A percentile compares a stretch with the other conserved stretches of the same genome.
Evolutionary conservation across 2,113 vertebrate genomes (phyloP).

Genomic region (Dunckerocampus dactyliophorus): DNA sequence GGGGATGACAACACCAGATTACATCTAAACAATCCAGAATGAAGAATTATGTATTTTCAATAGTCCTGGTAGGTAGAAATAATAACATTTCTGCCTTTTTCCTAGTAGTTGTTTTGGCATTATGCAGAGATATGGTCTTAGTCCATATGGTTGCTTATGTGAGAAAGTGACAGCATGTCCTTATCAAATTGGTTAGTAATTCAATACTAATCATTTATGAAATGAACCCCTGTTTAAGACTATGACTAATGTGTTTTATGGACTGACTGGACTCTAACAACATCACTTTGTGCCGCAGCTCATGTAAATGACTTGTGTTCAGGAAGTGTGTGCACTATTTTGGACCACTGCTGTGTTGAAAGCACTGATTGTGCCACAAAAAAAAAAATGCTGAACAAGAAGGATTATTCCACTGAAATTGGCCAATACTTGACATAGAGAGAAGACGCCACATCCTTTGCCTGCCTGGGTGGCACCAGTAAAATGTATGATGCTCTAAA

Average conservation of each 20-base stretch:
- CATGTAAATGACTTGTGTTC: not conserved
- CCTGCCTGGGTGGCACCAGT: not conserved
- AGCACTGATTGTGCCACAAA: slow-evolving; percentile 11
- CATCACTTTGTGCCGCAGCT: not conserved
- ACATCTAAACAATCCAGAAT: too few relatives aligned
- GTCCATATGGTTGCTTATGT: too few relatives aligned
- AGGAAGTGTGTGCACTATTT: not conserved
- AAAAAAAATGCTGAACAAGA: slow-evolving; percentile 14
- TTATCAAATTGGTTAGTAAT: too few relatives aligned
- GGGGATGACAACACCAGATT: too few relatives aligned
- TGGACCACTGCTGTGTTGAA: slow-evolving; percentile 2
- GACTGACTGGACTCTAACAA: not conserved
- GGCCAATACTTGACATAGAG: not conserved
- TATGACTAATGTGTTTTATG: not conserved
- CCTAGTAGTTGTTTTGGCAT: too few relatives aligned
- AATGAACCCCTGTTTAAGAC: too few relatives aligned
- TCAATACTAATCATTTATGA: too few relatives aligned
- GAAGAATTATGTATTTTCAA: too few relatives aligned
- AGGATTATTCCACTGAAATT: slow-evolving; percentile 3
- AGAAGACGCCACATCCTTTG: not conserved
- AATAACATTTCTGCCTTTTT: too few relatives aligned
- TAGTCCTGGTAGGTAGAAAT: too few relatives aligned
- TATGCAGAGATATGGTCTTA: too few relatives aligned
- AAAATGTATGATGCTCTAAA: not conserved
- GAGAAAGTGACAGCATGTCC: too few relatives aligned